These are phyloP conservation scores for Drosophila suzukii DNA, from an alignment of 1,140 invertebrate species.

Conservation along the genomic window DNA sequence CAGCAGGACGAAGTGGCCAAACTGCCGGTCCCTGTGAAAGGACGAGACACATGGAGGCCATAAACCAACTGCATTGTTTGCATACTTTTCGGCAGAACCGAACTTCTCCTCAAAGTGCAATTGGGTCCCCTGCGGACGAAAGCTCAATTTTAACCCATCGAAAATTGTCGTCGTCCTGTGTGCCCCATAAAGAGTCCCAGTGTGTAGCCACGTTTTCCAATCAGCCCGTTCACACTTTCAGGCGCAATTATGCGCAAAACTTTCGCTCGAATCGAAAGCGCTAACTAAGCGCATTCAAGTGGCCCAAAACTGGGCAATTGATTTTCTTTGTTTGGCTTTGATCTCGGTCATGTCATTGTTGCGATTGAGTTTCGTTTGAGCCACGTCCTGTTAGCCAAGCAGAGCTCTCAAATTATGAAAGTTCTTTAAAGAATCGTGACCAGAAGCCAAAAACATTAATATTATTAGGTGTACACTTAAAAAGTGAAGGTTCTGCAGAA, in stretches of 20 bases:
- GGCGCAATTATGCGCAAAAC: slow-evolving; percentile 23
- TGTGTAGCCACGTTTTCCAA: slow-evolving; percentile 19
- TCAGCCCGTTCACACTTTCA: slow-evolving; percentile 30
- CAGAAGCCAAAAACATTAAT: not conserved
- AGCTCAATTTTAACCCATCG: slow-evolving; percentile 40
- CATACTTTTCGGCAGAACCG: slow-evolving; percentile 38
- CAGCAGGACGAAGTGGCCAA: slow-evolving; percentile 3
- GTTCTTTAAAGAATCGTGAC: slow-evolving; percentile 27
- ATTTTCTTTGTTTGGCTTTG: slow-evolving; percentile 49
- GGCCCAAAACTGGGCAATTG: slow-evolving; percentile 44
- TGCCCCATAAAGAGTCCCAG: slow-evolving; percentile 10
- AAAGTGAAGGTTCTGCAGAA: no score
- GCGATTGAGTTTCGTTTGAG: slow-evolving; percentile 9
- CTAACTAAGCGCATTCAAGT: slow-evolving; percentile 67
- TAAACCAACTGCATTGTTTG: slow-evolving; percentile 52
- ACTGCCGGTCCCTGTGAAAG: not conserved
- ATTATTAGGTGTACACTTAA: not conserved
- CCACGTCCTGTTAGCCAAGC: slow-evolving; percentile 10
- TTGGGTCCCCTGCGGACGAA: slow-evolving; percentile 11
- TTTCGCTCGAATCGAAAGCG: slow-evolving; percentile 44
- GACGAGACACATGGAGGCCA: slow-evolving; percentile 8
- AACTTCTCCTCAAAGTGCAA: slow-evolving; percentile 6
- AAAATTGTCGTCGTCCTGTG: slow-evolving; percentile 14
- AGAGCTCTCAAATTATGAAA: slow-evolving; percentile 36
- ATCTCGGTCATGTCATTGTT: slow-evolving; percentile 17